Percentiles rank a stretch among this genome's conserved stretches.
phyloP scores from a whole-genome alignment of 2,113 vertebrate genomes.

The Diadophis punctatus region DNA sequence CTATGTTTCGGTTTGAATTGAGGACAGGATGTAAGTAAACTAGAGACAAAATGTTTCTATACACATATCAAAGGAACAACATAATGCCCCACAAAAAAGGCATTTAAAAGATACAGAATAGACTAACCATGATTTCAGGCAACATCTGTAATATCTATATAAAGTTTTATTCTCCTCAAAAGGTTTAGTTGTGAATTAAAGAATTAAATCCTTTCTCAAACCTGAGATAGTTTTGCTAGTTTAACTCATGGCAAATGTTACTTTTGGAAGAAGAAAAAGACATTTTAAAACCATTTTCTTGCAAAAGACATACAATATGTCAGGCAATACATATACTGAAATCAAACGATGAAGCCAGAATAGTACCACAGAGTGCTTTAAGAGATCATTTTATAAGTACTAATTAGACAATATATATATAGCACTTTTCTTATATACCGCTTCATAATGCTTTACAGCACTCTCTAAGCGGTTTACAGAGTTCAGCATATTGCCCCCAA shows the following conservation, averaged over 20 bases:
- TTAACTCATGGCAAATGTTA: constrained; percentile 28
- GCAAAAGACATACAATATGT: constrained; percentile 4
- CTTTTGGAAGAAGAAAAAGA: not conserved
- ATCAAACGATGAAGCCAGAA: constrained; percentile 46
- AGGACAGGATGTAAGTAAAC: not conserved
- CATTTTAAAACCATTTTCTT: constrained; percentile 12
- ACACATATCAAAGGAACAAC: not conserved
- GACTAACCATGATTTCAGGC: not conserved
- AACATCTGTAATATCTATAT: not conserved
- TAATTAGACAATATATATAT: too few relatives aligned
- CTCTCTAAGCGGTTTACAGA: too few relatives aligned
- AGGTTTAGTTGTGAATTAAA: not conserved
- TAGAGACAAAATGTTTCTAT: not conserved
- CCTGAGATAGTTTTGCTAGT: constrained; percentile 5
- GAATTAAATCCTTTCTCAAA: not conserved
- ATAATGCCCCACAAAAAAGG: not conserved
- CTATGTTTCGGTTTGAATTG: not conserved
- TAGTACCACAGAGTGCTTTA: constrained; percentile 58
- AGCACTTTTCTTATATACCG: too few relatives aligned
- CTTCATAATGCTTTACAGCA: too few relatives aligned
- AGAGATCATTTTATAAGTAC: constrained; percentile 51
- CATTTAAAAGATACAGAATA: not conserved
- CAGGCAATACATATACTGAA: constrained; percentile 7
- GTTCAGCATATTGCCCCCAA: too few relatives aligned
- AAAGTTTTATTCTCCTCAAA: not conserved